These are phyloP conservation scores for Sarcophaga subvicina DNA, from an alignment of 2,888 invertebrate species.

Conservation along the genomic window DNA sequence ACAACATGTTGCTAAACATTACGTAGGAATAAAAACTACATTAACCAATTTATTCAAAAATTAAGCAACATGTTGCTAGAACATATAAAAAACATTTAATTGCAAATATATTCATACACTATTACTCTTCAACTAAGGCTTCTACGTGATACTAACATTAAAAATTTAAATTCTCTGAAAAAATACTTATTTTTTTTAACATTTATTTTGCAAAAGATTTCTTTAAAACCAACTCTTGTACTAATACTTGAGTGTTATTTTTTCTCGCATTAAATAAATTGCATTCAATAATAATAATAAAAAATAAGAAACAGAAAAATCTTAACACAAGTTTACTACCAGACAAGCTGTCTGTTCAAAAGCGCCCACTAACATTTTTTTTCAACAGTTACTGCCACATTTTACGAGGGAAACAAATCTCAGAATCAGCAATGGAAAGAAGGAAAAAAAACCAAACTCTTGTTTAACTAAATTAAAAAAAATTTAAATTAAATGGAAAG, in stretches of 20 bases:
- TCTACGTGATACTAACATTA: too few relatives aligned
- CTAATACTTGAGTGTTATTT: constrained; percentile 17
- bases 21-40: neutral
- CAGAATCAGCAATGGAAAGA: constrained; percentile 17
- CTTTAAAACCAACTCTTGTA: constrained; percentile 32
- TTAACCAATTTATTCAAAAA: neutral
- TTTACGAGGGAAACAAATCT: constrained; percentile 25
- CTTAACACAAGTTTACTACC: constrained; percentile 62
- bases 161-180: too few relatives aligned
- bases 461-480: constrained; percentile 36
- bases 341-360: constrained; percentile 69
- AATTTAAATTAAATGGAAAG: constrained; percentile 66
- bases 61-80: constrained; percentile 17
- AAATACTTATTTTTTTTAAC: too few relatives aligned
- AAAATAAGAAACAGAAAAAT: constrained; percentile 21
- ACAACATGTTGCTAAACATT: neutral
- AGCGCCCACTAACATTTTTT: constrained; percentile 65
- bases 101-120: neutral
- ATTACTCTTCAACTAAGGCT: neutral
- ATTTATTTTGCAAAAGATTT: neutral
- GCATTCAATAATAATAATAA: constrained; percentile 6
- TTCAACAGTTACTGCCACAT: constrained; percentile 43
- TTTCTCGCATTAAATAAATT: constrained; percentile 39
- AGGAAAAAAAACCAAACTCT: constrained; percentile 18
- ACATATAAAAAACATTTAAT: constrained; percentile 3